These are phyloP conservation scores for Scelioninae gen. 1 DNA, from an alignment of 2,888 invertebrate genomes.

Conservation along the genomic window DNA sequence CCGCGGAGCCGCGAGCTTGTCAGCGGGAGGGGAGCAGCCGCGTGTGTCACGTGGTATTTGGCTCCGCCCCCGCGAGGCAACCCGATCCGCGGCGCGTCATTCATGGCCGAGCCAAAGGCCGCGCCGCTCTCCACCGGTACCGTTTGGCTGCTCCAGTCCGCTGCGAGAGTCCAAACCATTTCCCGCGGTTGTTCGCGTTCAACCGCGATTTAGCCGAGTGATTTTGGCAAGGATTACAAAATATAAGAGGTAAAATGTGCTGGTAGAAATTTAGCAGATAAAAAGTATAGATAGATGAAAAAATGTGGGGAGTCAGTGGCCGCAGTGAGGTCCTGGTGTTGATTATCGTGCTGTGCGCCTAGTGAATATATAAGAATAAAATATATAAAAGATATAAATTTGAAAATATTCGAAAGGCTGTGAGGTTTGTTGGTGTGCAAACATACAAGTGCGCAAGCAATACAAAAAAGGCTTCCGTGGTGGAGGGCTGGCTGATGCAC, in stretches of 20 bases:
- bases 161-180: slow-evolving; percentile 56
- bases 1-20: slow-evolving; percentile 58
- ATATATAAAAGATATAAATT: not conserved
- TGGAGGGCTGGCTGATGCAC: slow-evolving; percentile 89
- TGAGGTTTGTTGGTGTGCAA: slow-evolving; percentile 27
- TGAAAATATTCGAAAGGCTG: slow-evolving; percentile 2
- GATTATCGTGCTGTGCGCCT: slow-evolving; percentile 37
- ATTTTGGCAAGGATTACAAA: slow-evolving; percentile 36
- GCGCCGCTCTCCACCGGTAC: slow-evolving; percentile 76
- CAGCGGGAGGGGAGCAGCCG: slow-evolving; percentile 55
- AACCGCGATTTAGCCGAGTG: slow-evolving; percentile 23
- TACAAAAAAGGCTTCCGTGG: slow-evolving; percentile 73
- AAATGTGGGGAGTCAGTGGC: slow-evolving; percentile 22
- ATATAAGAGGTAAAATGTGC: slow-evolving; percentile 37
- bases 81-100: slow-evolving; percentile 80
- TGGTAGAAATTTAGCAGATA: not conserved
- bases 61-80: slow-evolving; percentile 85
- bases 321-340: slow-evolving; percentile 17
- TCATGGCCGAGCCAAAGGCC: slow-evolving; percentile 83
- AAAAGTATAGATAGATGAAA: not conserved
- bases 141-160: slow-evolving; percentile 71
- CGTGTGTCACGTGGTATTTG: slow-evolving; percentile 78
- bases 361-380: slow-evolving; percentile 14
- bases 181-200: slow-evolving; percentile 58
- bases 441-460: slow-evolving; percentile 37